These are phyloP conservation scores for Drosophila pectinifera DNA, from an alignment of 1,140 invertebrate genomes.

Conservation along the genomic window DNA sequence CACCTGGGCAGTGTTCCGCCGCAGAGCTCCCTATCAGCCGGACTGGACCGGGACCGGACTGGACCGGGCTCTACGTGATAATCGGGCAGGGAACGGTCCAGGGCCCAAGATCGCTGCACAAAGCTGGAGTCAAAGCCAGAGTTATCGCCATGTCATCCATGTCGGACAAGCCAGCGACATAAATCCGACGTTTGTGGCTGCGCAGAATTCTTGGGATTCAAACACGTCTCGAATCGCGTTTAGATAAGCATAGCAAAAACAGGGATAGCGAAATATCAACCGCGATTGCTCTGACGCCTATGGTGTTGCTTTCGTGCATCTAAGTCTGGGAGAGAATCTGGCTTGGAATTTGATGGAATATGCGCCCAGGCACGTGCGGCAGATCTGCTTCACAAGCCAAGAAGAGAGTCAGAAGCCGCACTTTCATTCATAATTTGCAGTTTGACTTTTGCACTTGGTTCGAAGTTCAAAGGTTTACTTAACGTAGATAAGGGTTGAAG, in stretches of 20 bases:
- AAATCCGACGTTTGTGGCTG: background rate
- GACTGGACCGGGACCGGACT: background rate
- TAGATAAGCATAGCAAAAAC: background rate
- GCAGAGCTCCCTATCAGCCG: conserved; percentile 7
- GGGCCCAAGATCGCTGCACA: background rate
- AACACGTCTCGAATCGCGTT: conserved; percentile 24
- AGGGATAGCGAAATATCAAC: background rate
- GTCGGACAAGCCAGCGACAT: conserved; percentile 20
- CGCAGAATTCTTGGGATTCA: conserved; percentile 14
- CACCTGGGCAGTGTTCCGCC: background rate
- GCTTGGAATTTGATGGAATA: background rate
- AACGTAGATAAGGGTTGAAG: background rate
- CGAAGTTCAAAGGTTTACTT: background rate
- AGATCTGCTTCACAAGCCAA: conserved; percentile 1
- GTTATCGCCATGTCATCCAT: conserved; percentile 26
- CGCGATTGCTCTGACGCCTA: too few relatives aligned
- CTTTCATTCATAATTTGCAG: conserved; percentile 12
- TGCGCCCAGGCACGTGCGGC: background rate
- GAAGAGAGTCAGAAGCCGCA: background rate
- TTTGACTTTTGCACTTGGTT: background rate
- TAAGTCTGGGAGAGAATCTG: background rate
- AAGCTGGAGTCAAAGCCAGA: conserved; percentile 3
- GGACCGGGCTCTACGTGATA: conserved; percentile 15
- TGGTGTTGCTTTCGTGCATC: background rate
- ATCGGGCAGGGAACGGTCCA: background rate